Evolutionary conservation across 2,888 invertebrate species (phyloP).

Genomic region (Agriopis marginaria): DNA sequence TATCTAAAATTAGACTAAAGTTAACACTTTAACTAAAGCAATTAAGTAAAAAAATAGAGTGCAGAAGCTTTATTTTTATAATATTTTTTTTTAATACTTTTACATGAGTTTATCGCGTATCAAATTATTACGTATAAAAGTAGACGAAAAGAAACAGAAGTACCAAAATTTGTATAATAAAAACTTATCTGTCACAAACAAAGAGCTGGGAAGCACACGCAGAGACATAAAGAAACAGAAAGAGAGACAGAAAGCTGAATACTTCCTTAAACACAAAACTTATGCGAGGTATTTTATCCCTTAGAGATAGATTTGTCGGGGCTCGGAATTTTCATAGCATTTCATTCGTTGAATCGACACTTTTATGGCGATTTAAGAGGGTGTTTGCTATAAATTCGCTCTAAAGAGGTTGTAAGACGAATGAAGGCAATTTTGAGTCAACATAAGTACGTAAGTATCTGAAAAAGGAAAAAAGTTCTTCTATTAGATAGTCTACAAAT

Average conservation of each 20-base stretch:
- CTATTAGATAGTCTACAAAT: no score
- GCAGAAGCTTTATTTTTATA: no score
- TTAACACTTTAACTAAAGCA: no score
- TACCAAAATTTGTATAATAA: no score
- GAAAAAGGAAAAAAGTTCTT: no score
- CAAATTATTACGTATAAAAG: no score
- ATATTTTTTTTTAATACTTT: no score
- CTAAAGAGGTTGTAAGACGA: neutral
- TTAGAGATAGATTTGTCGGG: conserved; percentile 12
- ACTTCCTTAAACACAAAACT: conserved; percentile 1
- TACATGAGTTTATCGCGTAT: no score
- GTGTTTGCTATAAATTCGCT: conserved; percentile 8
- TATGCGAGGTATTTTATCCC: conserved; percentile 9
- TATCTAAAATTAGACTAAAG: no score
- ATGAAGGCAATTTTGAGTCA: conserved; percentile 3
- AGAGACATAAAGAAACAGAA: neutral
- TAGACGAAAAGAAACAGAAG: no score
- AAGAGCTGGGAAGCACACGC: neutral
- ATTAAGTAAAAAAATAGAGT: no score
- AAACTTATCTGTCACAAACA: no score
- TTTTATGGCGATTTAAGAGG: conserved; percentile 12
- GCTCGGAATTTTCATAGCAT: conserved; percentile 17
- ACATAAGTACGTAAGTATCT: neutral
- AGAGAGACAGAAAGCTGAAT: neutral
- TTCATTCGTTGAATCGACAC: conserved; percentile 4